Base-by-base conservation (phyloP, 2,888 invertebrate species). In the Chrysolina americana region DNA sequence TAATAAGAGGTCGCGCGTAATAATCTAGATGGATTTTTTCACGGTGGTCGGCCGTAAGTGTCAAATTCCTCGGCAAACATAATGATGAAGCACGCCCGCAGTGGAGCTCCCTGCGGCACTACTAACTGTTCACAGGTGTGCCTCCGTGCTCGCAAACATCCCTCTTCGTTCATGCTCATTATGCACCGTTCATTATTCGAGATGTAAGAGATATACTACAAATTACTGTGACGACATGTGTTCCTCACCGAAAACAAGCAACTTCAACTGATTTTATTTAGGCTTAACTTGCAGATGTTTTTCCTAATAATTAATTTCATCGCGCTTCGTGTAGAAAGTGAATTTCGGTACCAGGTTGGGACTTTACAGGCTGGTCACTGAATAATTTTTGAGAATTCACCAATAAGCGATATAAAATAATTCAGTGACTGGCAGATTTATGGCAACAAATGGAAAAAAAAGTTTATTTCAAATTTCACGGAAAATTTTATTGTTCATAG, bases 191-290 rank as follows among this genome's bases (percentile, higher is more conserved):
- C 66, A 72, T 70, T 72, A 72, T 75, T 41, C 70, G 17, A 76
- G 73, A 73, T 76, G 72, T 68, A 70, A 72, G 66, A 68, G 76
- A 76, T 76, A 76, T 63, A 53, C 66, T 74, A 74, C 74, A 64
- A 70, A 74, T 74, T 70, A 59, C 79, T 80, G 65, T 68, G 78
- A 76, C 74, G 81, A 85, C 85, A 84, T 82, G 80, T 85, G 85
- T 78, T 71, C 80, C 74, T 72, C 73, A 75, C 77, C 78, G 79
- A 81, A 80, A 85, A 83, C 82, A 84, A 83, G 83, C 83, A 83
- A 79, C 83, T 81, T 78, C 62, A 82, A 83, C 83, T 81, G 85
- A 86, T 85, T 85, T 85, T 81, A 80, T 83, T 83, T 81, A 78
- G 76, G 78, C 79, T 74, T 77, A 77, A 79, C 81, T 82, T 81